Evolutionary conservation across 2,888 invertebrate genomes (phyloP).

Genomic region (Nezara viridula): DNA sequence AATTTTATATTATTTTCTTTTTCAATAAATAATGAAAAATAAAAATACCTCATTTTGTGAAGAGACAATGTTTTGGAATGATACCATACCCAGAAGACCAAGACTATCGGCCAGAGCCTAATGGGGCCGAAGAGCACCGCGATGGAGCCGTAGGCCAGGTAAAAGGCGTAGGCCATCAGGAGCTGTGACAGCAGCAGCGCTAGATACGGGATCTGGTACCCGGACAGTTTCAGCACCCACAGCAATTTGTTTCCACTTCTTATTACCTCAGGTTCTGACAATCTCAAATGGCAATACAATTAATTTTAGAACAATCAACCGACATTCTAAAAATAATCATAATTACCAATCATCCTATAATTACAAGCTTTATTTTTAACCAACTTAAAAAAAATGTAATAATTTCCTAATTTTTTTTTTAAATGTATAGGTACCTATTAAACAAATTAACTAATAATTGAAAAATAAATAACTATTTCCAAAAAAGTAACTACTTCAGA

Average conservation of each 20-base stretch:
- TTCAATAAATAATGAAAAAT: not conserved
- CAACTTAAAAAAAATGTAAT: no score
- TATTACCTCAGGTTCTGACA: not conserved
- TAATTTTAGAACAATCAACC: no score
- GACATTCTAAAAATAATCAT: no score
- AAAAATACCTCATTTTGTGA: slow-evolving; percentile 74
- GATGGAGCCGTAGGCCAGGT: slow-evolving; percentile 84
- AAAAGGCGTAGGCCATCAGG: slow-evolving; percentile 81
- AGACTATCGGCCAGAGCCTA: slow-evolving; percentile 82
- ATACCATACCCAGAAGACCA: slow-evolving; percentile 79
- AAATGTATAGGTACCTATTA: no score
- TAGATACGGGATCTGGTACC: slow-evolving; percentile 51
- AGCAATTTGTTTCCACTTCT: not conserved
- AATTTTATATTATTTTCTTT: not conserved
- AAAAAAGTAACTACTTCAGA: no score
- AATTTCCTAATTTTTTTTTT: no score
- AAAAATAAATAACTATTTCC: no score
- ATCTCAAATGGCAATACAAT: not conserved
- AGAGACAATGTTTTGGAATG: slow-evolving; percentile 75
- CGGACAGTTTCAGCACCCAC: not conserved
- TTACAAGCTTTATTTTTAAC: no score
- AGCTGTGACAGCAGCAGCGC: slow-evolving; percentile 75
- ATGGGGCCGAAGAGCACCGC: slow-evolving; percentile 84
- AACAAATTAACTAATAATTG: no score
- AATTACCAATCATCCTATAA: no score